Conservation (phyloP, 2,113 vertebrate species). For the Poeciliopsis retropinna region DNA sequence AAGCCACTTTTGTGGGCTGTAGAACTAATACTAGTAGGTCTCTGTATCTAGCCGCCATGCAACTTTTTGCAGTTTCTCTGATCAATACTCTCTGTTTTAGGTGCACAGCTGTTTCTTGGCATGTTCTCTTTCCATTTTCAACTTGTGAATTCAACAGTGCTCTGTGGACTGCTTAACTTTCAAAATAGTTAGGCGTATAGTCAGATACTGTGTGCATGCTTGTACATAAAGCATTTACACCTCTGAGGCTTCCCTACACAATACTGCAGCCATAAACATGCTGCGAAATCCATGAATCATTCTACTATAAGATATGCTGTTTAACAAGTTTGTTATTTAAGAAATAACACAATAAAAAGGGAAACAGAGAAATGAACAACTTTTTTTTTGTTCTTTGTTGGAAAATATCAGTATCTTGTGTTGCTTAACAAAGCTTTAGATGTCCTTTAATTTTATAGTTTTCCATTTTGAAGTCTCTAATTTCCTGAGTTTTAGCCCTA, state of each 20-base stretch:
- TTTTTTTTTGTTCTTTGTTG: background rate
- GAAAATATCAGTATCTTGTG: background rate
- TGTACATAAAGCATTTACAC: background rate
- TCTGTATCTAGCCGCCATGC: too few species aligned
- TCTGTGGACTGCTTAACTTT: too few species aligned
- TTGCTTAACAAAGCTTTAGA: too few species aligned
- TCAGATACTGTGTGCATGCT: background rate
- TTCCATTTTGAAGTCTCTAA: constrained; percentile 2
- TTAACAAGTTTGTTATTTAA: too few species aligned
- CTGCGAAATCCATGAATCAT: background rate
- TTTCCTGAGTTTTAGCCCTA: background rate
- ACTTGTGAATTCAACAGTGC: too few species aligned
- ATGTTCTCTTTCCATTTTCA: too few species aligned
- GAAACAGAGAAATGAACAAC: background rate
- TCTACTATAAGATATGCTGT: background rate
- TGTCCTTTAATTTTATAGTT: background rate
- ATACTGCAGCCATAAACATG: background rate
- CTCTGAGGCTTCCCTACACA: background rate
- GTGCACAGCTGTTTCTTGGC: too few species aligned
- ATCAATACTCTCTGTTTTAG: too few species aligned
- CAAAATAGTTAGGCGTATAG: too few species aligned
- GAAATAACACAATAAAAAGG: background rate
- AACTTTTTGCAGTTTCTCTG: too few species aligned
- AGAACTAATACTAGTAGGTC: too few species aligned
- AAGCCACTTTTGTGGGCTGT: too few species aligned